Percentiles rank a stretch among this genome's conserved stretches.
phyloP scores from a whole-genome alignment of 2,113 vertebrate genomes.

The Lepidothrix coronata region DNA sequence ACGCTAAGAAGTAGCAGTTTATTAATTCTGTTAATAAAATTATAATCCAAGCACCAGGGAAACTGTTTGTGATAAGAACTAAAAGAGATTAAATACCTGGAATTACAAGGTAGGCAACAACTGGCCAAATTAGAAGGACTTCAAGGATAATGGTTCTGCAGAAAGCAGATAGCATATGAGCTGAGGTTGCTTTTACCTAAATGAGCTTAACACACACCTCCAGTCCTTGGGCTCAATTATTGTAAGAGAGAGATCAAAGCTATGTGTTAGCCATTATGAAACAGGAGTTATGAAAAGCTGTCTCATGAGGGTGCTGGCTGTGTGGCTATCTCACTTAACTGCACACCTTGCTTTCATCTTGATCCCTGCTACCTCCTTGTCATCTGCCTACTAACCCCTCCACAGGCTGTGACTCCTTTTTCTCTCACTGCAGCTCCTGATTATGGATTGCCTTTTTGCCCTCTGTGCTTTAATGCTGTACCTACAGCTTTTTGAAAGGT shows the following conservation, averaged over 20 bases:
- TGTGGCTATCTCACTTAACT: not conserved
- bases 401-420: not conserved
- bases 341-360: not conserved
- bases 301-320: not conserved
- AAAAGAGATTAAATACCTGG: not conserved
- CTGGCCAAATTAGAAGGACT: not conserved
- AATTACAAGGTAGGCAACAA: conserved; percentile 2
- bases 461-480: not conserved
- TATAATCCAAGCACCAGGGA: not conserved
- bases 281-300: conserved; percentile 9
- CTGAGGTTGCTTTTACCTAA: not conserved
- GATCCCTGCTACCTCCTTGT: not conserved
- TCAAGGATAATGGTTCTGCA: not conserved
- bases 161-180: not conserved
- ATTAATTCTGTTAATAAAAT: conserved; percentile 22
- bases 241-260: conserved; percentile 11
- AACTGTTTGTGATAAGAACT: not conserved
- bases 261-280: not conserved
- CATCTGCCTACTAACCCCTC: not conserved
- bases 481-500: not conserved
- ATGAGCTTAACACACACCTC: not conserved
- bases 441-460: not conserved
- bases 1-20: not conserved
- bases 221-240: not conserved
- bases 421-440: not conserved